phyloP scores from a whole-genome alignment of 2,113 vertebrate species.

The Anarhynchus alexandrinus region DNA sequence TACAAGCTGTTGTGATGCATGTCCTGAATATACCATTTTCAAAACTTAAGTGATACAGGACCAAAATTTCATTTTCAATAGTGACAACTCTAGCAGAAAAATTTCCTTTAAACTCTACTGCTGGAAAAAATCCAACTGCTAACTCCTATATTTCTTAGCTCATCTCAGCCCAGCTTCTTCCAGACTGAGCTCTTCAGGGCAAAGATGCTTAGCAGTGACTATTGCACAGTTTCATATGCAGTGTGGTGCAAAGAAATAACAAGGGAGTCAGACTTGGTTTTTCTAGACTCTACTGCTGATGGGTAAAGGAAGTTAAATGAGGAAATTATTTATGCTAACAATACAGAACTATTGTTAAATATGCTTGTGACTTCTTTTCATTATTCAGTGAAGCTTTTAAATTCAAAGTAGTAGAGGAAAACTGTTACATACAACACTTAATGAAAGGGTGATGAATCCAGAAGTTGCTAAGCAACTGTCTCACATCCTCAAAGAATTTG shows the following conservation, averaged over 20 bases:
- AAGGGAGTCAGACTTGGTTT: constrained; percentile 6
- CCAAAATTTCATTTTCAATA: neutral
- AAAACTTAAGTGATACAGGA: neutral
- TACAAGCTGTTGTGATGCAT: neutral
- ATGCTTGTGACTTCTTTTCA: constrained; percentile 26
- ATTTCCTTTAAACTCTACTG: neutral
- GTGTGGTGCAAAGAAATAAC: neutral
- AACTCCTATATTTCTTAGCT: neutral
- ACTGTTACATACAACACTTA: constrained; percentile 42
- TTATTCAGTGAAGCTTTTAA: constrained; percentile 51
- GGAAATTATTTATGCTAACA: constrained; percentile 51
- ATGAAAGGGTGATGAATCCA: constrained; percentile 35
- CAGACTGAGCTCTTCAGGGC: constrained; percentile 15
- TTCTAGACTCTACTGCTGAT: constrained; percentile 17
- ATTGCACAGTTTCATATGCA: neutral
- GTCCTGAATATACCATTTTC: neutral
- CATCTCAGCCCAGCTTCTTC: neutral
- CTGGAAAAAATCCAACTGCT: neutral
- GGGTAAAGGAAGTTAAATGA: constrained; percentile 55
- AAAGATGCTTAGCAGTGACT: constrained; percentile 6
- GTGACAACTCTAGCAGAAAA: neutral
- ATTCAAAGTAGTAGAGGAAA: constrained; percentile 49
- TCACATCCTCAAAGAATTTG: constrained; percentile 34
- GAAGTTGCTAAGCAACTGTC: constrained; percentile 21
- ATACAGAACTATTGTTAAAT: constrained; percentile 33